Evolutionary conservation across 2,888 invertebrate genomes (phyloP), one percentile per base, ranked within the genome.

Genomic region (Machimus rusticus): DNA sequence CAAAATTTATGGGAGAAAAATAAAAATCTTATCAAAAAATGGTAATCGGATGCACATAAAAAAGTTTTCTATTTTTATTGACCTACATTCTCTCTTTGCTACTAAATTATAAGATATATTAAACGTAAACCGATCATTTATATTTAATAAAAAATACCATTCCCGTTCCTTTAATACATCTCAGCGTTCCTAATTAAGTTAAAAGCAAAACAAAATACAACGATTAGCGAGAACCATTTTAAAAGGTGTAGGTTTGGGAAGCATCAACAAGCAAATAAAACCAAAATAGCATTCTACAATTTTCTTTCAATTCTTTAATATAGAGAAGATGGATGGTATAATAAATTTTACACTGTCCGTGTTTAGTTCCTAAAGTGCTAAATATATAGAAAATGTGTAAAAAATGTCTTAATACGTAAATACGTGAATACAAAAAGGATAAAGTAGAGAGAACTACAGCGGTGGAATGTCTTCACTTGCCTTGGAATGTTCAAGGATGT

Each of bases 361-460:
- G 78, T 43, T 76, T 76, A 78, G 3, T 39, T 78, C 12, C 12
- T 28, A 16, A 46, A 39, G 78, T 78, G 78, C 78, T 78, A 46
- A 43, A 51, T 81, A 78, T 78, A 43, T 78, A 8, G 43, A 78
- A 46, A 81, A 81, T n/a, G 81, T 81, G 81, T 81, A 81, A 81
- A 81, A 81, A 81, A 28, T 31, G 28, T 81, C 51, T 81, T 51
- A 43, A 51, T 81, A 81, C 81, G 34, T 81, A 55, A 78, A 78
- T 81, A 81, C 6, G 78, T 78, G 28, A 43, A 46, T 78, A 78
- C 14, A 43, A 43, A 78, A 39, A 43, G 39, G 5, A 78, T 31
- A 81, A 81, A 81, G 8, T 28, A 81, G 31, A 81, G 14, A 43
- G 28, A 81, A 28, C 19, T 78, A 78, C 39, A 78, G 14, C 9